Evolutionary conservation across 2,797 vertebrate species (phyloP).

Genomic region (Mycteria americana): DNA sequence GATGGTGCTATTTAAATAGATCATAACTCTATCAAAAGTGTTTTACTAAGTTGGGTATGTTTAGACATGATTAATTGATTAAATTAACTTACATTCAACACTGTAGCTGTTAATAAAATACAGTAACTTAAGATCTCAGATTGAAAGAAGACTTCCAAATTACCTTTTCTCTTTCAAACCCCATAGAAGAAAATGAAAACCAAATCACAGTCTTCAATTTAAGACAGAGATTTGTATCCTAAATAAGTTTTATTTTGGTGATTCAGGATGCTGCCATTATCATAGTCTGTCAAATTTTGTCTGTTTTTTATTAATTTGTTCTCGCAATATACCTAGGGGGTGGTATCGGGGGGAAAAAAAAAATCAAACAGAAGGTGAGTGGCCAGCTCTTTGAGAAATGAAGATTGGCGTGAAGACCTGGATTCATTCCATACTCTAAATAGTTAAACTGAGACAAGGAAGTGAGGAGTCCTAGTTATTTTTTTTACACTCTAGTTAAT

Average conservation of each 20-base stretch:
- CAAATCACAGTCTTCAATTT: neutral
- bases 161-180: neutral
- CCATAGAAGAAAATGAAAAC: neutral
- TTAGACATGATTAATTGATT: slow-evolving; percentile 40
- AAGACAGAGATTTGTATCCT: neutral
- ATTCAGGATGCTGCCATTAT: neutral
- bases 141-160: neutral
- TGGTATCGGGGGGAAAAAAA: fast-evolving
- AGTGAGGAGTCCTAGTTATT: neutral
- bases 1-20: slow-evolving; percentile 36
- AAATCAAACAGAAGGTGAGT: neutral
- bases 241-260: neutral
- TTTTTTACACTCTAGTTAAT: neutral
- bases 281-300: neutral
- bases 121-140: neutral
- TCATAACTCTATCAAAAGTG: slow-evolving; percentile 18
- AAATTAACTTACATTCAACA: neutral
- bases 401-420: neutral
- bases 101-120: neutral
- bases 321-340: fast-evolving
- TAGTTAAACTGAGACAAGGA: neutral
- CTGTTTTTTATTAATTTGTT: neutral
- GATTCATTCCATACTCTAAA: neutral
- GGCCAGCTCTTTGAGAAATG: neutral
- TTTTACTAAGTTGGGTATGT: slow-evolving; percentile 4